Evolutionary conservation across 2,888 invertebrate species (phyloP).

Genomic region (Cheilosia pagana): DNA sequence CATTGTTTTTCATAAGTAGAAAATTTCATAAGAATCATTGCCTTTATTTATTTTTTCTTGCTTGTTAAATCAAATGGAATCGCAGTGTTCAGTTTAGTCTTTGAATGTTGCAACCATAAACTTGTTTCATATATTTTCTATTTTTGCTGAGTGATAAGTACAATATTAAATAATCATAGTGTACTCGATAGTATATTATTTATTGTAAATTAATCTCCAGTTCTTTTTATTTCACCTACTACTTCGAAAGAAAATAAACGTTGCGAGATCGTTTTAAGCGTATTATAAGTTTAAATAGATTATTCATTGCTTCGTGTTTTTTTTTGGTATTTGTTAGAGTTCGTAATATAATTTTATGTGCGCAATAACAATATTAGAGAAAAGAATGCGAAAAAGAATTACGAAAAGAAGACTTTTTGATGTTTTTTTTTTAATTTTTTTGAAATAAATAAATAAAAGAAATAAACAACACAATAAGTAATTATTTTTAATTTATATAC

Average conservation of each 20-base stretch:
- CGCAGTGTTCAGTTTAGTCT: conserved; percentile 69
- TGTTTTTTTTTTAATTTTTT: conserved; percentile 14
- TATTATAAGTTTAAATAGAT: conserved; percentile 41
- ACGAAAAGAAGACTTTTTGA: conserved; percentile 45
- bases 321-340: conserved; percentile 62
- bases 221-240: conserved; percentile 73
- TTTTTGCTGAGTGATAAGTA: conserved; percentile 22
- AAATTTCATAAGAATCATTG: conserved; percentile 67
- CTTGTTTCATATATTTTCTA: conserved; percentile 21
- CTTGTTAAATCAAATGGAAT: conserved; percentile 32
- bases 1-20: conserved; percentile 18
- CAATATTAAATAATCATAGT: conserved; percentile 12
- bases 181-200: conserved; percentile 17
- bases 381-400: conserved; percentile 69
- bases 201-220: conserved; percentile 49
- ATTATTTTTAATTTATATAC: conserved; percentile 54
- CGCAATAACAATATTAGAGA: conserved; percentile 70
- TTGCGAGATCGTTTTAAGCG: conserved; percentile 59
- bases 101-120: conserved; percentile 73
- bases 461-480: conserved; percentile 60
- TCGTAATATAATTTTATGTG: conserved; percentile 67
- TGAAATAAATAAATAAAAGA: conserved; percentile 37
- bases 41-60: conserved; percentile 39
- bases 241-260: conserved; percentile 11
- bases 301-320: conserved; percentile 49